Evolutionary conservation across 2,113 vertebrate species (phyloP), one percentile per base, ranked within the genome.

Genomic region (Otis tarda): DNA sequence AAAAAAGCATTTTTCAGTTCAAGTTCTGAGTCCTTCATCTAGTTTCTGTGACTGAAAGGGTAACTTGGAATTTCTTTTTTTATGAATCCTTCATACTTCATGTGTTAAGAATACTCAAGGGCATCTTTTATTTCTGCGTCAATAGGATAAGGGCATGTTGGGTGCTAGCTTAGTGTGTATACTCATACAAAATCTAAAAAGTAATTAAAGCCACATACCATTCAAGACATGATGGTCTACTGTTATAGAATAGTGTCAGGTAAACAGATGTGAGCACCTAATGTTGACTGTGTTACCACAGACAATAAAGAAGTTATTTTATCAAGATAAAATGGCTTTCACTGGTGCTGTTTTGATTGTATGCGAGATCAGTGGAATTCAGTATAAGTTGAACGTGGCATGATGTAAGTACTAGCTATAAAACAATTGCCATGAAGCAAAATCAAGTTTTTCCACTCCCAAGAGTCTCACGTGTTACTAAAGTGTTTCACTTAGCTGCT

Each of bases 121-220:
- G 71, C 85, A 83, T 64, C 21, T 96, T 90, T 94, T 86, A 83
- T 94, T 94, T 89, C 83, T 83, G 19, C 68, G 67, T 92, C 71
- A 83, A 93, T 45, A 83, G 68, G 89, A 37, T 74, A 69, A 74
- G 33, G 52, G 69, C 9, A 10, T 69, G 16, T 79, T 78, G 57
- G 60, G 61, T 93, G 52, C 33, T 71, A 78, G n/a, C 31, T 60
- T 81, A 64, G 43, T 71, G 39, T 71, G 14, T 56, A 39, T 56
- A 90, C 7, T 78, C 49, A 47, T 67, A 59, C 2, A 73, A 71
- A 75, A 47, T 79, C 50, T 37, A 5, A 50, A 52, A 88, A 67
- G 22, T 71, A 16, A 87, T 86, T 70, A 83, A 91, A 53, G 30
- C 11, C 27, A 83, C n/a, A 57, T 60, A 35, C 23, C 4, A 35